Percentiles rank a stretch among this genome's conserved stretches.
Evolutionary conservation across 2,888 invertebrate species (phyloP).

Genomic region (Yponomeuta sedellus): DNA sequence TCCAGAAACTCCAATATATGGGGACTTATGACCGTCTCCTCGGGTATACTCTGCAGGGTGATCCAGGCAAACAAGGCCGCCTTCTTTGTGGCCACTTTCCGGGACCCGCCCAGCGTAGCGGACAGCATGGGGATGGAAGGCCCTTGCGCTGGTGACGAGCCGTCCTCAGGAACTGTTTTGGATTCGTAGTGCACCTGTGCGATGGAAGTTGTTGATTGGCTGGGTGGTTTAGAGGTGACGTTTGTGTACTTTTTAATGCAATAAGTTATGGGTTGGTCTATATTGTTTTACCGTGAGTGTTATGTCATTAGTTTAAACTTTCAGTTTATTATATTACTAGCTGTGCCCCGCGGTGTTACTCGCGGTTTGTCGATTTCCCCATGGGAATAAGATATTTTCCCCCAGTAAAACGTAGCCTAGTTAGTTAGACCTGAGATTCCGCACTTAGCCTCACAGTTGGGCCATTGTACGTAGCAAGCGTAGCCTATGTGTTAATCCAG

Average conservation of each 20-base stretch:
- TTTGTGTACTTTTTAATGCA: neutral
- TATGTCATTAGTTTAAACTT: no score
- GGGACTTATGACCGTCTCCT: conserved; percentile 98
- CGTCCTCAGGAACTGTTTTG: conserved; percentile 81
- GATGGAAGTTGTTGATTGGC: neutral
- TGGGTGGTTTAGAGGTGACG: neutral
- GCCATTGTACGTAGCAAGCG: no score
- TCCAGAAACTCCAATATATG: conserved; percentile 98
- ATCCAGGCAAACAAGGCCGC: conserved; percentile 96
- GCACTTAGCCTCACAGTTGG: no score
- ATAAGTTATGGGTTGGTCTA: no score
- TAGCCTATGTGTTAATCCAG: no score
- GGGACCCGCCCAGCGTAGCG: conserved; percentile 29
- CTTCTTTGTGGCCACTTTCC: conserved; percentile 85
- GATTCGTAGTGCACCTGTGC: conserved; percentile 86
- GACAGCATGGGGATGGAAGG: conserved; percentile 12
- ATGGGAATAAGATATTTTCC: no score
- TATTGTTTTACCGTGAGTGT: no score
- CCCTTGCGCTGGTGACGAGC: conserved; percentile 49
- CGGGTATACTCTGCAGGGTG: conserved; percentile 97
- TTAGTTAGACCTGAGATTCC: no score
- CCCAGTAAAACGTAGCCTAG: no score
- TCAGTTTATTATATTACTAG: no score
- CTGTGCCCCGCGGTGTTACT: no score
- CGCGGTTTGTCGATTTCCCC: no score